phyloP scores from a whole-genome alignment of 1,140 invertebrate species.

The Bradysia coprophila region DNA sequence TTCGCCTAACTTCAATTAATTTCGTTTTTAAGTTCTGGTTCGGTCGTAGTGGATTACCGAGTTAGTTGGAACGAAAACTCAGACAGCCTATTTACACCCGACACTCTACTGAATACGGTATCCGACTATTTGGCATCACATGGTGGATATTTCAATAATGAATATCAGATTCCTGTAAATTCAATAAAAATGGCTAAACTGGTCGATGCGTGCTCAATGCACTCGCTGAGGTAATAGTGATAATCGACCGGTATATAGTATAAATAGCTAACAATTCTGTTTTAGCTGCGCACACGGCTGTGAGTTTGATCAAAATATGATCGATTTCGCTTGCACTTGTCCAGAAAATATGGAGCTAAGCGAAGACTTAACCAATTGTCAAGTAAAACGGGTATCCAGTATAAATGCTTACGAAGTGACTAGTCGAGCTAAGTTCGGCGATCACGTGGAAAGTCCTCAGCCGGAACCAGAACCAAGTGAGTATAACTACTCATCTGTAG shows the following conservation, averaged over 20 bases:
- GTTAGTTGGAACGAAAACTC: conserved; percentile 35
- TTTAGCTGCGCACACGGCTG: conserved; percentile 57
- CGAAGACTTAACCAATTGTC: conserved; percentile 17
- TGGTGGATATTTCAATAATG: conserved; percentile 29
- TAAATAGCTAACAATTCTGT: background rate
- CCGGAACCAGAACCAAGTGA: conserved; percentile 18
- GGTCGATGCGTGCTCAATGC: conserved; percentile 51
- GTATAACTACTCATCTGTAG: no score
- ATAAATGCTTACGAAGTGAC: conserved; percentile 1
- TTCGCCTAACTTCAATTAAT: background rate
- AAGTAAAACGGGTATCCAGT: background rate
- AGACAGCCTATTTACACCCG: conserved; percentile 28
- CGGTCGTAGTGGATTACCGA: conserved; percentile 38
- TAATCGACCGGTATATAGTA: background rate
- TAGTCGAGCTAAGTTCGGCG: background rate
- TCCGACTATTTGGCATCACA: conserved; percentile 26
- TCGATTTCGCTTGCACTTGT: conserved; percentile 52
- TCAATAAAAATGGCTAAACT: conserved; percentile 27
- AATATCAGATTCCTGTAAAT: conserved; percentile 31
- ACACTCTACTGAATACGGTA: conserved; percentile 27
- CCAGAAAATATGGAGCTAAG: conserved; percentile 29
- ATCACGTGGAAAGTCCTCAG: background rate
- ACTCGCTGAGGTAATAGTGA: conserved; percentile 23
- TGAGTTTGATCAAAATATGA: conserved; percentile 38
- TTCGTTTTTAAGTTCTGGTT: conserved; percentile 24